phyloP scores from a whole-genome alignment of 2,797 vertebrate genomes.

The Eulemur albifrons region DNA sequence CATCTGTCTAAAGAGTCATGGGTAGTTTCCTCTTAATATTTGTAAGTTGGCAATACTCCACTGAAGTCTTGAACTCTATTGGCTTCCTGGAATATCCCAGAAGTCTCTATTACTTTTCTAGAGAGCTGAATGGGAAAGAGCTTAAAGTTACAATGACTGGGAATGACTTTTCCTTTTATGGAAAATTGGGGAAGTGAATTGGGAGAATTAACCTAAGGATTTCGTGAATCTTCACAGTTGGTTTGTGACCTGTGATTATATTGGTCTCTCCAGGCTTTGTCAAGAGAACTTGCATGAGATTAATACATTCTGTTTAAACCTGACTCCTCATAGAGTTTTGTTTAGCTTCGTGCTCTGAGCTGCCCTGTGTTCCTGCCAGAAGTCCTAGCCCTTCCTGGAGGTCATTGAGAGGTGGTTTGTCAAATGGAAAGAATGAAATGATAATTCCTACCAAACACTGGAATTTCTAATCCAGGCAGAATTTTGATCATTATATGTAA shows the following conservation, averaged over 20 bases:
- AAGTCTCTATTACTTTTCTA: not conserved
- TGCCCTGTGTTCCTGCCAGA: not conserved
- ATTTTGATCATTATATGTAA: not conserved
- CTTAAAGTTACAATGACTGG: not conserved
- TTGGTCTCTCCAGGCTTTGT: not conserved
- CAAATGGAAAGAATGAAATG: constrained; percentile 4
- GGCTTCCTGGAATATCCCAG: not conserved
- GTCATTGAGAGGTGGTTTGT: not conserved
- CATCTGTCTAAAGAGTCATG: not conserved
- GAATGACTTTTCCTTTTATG: not conserved
- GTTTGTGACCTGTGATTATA: not conserved
- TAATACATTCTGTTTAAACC: not conserved
- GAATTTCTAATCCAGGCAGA: not conserved
- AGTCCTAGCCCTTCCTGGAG: not conserved
- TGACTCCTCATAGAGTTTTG: not conserved
- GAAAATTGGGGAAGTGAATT: not conserved
- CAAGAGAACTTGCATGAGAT: not conserved
- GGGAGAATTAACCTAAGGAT: not conserved
- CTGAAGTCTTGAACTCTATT: not conserved
- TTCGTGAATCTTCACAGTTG: constrained; percentile 13
- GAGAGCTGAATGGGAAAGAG: not conserved
- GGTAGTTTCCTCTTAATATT: not conserved
- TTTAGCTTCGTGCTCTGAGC: not conserved
- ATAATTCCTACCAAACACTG: not conserved
- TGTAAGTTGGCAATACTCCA: not conserved